Percentiles rank a stretch among this genome's conserved stretches.
Evolutionary conservation across 2,888 invertebrate genomes (phyloP).

Genomic region (Machimus rusticus): DNA sequence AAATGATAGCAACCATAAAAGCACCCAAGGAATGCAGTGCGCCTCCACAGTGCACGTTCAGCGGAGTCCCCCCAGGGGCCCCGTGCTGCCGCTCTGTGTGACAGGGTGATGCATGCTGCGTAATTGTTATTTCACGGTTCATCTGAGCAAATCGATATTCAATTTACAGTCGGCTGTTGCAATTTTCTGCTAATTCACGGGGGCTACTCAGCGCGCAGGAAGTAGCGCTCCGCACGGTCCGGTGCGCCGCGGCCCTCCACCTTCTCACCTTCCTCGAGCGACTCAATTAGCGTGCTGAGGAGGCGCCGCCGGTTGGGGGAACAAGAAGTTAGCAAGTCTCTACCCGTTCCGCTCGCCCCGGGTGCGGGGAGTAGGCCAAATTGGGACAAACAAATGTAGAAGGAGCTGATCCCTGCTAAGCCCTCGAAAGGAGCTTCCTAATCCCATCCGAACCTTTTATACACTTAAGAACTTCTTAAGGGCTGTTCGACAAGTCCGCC

Average conservation of each 20-base stretch:
- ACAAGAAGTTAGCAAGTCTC: not conserved
- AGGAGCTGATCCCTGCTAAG: not conserved
- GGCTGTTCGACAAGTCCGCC: not conserved
- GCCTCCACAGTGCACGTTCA: not conserved
- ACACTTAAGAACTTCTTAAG: not conserved
- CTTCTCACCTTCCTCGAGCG: not conserved
- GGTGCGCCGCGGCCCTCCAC: not conserved
- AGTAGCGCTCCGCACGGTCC: not conserved
- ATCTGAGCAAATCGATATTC: slow-evolving; percentile 33
- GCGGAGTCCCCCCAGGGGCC: not conserved
- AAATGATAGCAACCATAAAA: not conserved
- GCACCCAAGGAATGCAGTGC: not conserved
- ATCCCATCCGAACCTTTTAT: not conserved
- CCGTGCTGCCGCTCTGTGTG: not conserved
- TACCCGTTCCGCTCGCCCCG: not conserved
- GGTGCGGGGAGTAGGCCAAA: not conserved
- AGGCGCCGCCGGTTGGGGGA: not conserved
- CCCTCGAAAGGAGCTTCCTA: not conserved
- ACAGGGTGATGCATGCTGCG: not conserved
- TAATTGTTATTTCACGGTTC: slow-evolving; percentile 18
- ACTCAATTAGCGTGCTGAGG: not conserved
- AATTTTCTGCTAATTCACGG: not conserved
- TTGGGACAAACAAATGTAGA: not conserved
- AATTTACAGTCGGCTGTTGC: not conserved
- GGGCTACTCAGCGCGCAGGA: not conserved